phyloP scores from a whole-genome alignment of 1,140 invertebrate species.

The Saxidomus purpurata region DNA sequence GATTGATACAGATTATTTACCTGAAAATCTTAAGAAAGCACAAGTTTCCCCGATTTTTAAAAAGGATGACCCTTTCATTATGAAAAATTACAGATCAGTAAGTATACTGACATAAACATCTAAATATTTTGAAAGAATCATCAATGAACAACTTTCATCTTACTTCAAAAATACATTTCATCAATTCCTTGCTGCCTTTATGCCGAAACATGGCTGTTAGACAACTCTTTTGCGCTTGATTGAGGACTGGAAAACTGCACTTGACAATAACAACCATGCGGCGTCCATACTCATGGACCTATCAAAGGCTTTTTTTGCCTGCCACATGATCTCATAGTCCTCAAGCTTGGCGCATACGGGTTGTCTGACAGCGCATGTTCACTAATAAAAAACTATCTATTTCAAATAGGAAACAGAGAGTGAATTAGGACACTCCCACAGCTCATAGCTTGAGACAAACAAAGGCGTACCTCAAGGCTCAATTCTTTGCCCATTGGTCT shows the following conservation, averaged over 20 bases:
- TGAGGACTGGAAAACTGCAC: constrained; percentile 48
- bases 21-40: background rate
- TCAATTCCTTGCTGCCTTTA: constrained; percentile 22
- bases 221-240: constrained; percentile 22
- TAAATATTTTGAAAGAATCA: constrained; percentile 40
- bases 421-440: constrained; percentile 22
- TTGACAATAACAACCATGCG: constrained; percentile 42
- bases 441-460: background rate
- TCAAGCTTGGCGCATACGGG: constrained; percentile 44
- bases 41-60: constrained; percentile 1
- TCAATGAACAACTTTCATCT: constrained; percentile 37
- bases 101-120: background rate
- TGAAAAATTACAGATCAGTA: too few relatives aligned
- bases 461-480: constrained; percentile 65
- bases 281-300: constrained; percentile 47
- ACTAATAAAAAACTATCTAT: constrained; percentile 4
- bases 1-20: too few relatives aligned
- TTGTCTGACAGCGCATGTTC: background rate
- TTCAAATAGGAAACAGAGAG: constrained; percentile 53
- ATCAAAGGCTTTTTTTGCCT: constrained; percentile 41
- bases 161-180: constrained; percentile 31
- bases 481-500: constrained; percentile 53
- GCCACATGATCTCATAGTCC: constrained; percentile 17
- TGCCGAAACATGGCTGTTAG: constrained; percentile 10
- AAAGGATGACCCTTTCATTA: background rate